Percentiles rank a stretch among this genome's conserved stretches.
Conservation (phyloP, 2,888 invertebrate species). For the Catocala fraxini region DNA sequence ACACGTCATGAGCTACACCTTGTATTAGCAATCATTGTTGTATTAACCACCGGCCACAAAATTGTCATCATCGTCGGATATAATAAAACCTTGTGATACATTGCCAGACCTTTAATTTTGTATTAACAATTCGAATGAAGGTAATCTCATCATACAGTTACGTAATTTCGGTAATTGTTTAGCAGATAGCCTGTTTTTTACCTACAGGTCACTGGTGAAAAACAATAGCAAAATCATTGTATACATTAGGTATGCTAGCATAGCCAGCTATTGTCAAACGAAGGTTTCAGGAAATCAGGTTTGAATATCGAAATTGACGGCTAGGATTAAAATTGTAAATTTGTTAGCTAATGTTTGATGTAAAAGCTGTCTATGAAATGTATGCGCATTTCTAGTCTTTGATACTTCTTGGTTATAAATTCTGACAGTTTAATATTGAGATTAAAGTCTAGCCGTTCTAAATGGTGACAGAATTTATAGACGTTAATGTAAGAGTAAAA, state of each 20-base stretch:
- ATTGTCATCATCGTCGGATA: not conserved
- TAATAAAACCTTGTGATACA: conserved; percentile 11
- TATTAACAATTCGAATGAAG: not conserved
- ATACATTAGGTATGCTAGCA: conserved; percentile 18
- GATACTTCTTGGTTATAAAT: no score
- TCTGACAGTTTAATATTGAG: no score
- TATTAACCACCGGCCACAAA: no score
- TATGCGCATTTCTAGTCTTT: no score
- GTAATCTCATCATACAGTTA: conserved; percentile 5
- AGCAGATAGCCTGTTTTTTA: conserved; percentile 1
- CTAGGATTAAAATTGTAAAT: not conserved
- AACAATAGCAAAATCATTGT: conserved; percentile 12
- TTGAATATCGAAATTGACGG: not conserved
- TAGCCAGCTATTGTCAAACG: conserved; percentile 9
- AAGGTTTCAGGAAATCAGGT: conserved; percentile 9
- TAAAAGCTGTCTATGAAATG: no score
- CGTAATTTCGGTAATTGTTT: conserved; percentile 14
- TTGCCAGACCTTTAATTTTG: conserved; percentile 11
- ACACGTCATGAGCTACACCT: no score
- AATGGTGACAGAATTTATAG: no score
- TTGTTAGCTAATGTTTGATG: no score
- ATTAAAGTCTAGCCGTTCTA: no score
- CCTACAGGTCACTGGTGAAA: conserved; percentile 4
- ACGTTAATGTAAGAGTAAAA: no score
- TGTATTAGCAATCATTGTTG: no score